phyloP scores from a whole-genome alignment of 1,140 invertebrate species.

The Acyrthosiphon pisum region DNA sequence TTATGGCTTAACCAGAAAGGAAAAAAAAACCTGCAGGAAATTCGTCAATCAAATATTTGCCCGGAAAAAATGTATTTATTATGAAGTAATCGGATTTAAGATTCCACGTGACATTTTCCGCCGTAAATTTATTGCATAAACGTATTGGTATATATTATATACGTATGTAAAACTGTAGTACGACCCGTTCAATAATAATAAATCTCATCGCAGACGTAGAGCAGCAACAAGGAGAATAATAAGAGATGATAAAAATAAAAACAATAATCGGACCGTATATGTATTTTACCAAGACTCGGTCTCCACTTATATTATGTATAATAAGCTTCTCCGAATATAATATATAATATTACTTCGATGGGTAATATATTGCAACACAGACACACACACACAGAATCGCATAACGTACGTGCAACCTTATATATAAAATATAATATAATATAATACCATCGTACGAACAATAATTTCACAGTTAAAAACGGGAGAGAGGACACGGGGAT shows the following conservation, averaged over 20 bases:
- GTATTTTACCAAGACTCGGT: background rate
- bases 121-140: background rate
- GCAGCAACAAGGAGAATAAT: background rate
- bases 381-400: background rate
- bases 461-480: background rate
- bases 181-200: slow-evolving; percentile 5
- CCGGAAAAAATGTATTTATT: background rate
- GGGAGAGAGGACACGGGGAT: background rate
- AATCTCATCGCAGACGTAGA: background rate
- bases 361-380: background rate
- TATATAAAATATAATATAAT: background rate
- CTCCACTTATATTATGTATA: background rate
- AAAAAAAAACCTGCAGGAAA: background rate
- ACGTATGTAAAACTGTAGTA: slow-evolving; percentile 22
- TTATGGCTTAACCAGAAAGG: background rate
- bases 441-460: background rate
- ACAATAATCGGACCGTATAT: background rate
- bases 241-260: slow-evolving; percentile 19
- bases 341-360: background rate
- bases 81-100: background rate
- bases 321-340: background rate
- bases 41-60: slow-evolving; percentile 47
- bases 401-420: background rate
- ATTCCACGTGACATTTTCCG: slow-evolving; percentile 17
- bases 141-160: background rate